Evolutionary conservation across 2,797 vertebrate genomes (phyloP), one percentile per base, ranked within the genome.

Genomic region (Stomatorhinus walkeri): DNA sequence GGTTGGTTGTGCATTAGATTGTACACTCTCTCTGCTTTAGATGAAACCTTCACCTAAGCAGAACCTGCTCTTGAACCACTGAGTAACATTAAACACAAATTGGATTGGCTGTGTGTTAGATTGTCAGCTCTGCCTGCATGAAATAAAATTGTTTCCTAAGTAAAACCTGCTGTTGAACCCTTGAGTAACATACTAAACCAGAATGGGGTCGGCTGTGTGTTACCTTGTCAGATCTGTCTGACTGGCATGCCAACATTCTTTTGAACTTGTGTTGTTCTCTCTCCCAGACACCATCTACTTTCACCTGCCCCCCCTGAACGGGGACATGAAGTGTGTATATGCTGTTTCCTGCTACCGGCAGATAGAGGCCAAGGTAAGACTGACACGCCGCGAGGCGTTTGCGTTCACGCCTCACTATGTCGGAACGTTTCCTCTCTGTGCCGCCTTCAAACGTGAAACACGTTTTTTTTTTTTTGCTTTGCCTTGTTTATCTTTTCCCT

Each of bases 311-410:
- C 97, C 98, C 0, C 96, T 97, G 87, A 93, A 89, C 2, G 97
- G 93, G 90, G 96, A 96, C 89, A 95, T 92, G 94, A 97, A 95
- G 90, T 99, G 97, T 0, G 96, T 99, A 1, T 99, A 99, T 40
- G 98, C 98, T 0, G 97, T 99, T 43, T 99, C 98, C 88, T 99
- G 98, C 91, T 99, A 99, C 88, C 96, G 98, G 51, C 98, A 99
- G 92, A 99, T 99, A 91, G 98, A 99, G 95, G 97, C 98, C 5
- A 99, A 99, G 98, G 98, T 99, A 93, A 88, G 94, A 90, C 16
- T 19, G 0, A 4, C 43, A 32, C 14, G 2, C 14, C 4, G 9
- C 9, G 0, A 14, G 54, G 12, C 22, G n/a, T 32, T 51, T 83
- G 36, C 46, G 7, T 22, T 19, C 6, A 22, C 0, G 16, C 19